Percentiles rank a stretch among this genome's conserved stretches.
Evolutionary conservation across 2,888 invertebrate genomes (phyloP).

Genomic region (Clusia tigrina): DNA sequence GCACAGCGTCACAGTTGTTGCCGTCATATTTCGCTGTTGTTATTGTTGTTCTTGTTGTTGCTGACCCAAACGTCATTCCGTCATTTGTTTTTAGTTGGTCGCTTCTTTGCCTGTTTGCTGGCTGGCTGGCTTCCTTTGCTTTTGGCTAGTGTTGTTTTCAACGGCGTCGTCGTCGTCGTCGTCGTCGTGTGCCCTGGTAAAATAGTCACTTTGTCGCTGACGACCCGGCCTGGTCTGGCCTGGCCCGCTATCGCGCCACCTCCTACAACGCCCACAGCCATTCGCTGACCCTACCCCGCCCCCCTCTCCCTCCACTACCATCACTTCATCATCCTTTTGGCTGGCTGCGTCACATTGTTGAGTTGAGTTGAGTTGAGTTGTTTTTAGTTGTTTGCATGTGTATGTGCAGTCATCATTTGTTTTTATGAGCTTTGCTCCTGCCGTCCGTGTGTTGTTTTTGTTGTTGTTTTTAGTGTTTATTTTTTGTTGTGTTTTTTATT

Average conservation of each 20-base stretch:
- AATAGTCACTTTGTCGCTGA: constrained; percentile 15
- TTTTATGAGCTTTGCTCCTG: constrained; percentile 16
- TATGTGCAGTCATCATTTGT: constrained; percentile 18
- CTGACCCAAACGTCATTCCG: neutral
- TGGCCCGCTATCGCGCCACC: constrained; percentile 20
- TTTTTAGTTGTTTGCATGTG: constrained; percentile 3
- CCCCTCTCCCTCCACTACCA: neutral
- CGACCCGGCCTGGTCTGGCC: neutral
- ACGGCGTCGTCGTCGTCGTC: neutral
- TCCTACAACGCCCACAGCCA: too few species aligned
- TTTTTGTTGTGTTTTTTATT: too few species aligned
- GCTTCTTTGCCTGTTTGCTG: too few species aligned
- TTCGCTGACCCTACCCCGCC: neutral
- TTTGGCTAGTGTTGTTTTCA: neutral
- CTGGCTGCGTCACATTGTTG: constrained; percentile 13
- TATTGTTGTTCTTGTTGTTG: neutral
- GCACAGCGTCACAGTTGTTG: neutral
- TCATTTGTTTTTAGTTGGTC: too few species aligned
- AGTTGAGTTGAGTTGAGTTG: too few species aligned
- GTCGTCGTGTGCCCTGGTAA: neutral
- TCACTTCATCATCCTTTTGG: constrained; percentile 24
- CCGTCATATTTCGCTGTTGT: neutral
- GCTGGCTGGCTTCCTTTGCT: too few species aligned
- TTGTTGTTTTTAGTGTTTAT: constrained; percentile 18
- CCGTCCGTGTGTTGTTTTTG: neutral